These are phyloP conservation scores for Deilephila porcellus DNA, from an alignment of 2,888 invertebrate genomes.

Conservation along the genomic window DNA sequence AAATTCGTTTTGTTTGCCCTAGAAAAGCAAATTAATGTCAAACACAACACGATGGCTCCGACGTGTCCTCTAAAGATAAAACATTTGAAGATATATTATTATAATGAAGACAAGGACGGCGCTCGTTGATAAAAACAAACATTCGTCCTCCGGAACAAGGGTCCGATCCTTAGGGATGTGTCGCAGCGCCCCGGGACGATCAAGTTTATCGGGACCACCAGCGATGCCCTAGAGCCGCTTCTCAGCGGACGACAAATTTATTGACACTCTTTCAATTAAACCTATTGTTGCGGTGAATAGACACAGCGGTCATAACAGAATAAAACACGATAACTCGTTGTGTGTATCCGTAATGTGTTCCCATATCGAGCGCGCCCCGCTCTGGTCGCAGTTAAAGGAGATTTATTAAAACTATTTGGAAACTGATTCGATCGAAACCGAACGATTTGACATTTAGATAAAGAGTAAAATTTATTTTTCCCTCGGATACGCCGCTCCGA, in stretches of 20 bases:
- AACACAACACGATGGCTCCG: conserved; percentile 55
- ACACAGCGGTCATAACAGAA: conserved; percentile 78
- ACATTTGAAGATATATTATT: conserved; percentile 71
- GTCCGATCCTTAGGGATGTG: conserved; percentile 69
- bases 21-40: conserved; percentile 43
- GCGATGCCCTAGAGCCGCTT: conserved; percentile 62
- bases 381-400: conserved; percentile 80
- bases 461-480: conserved; percentile 83
- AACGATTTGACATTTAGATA: conserved; percentile 85
- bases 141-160: conserved; percentile 67
- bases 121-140: conserved; percentile 75
- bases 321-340: conserved; percentile 81
- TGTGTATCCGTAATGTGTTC: conserved; percentile 76
- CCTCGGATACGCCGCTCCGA: conserved; percentile 71
- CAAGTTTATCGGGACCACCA: conserved; percentile 79
- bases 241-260: conserved; percentile 79
- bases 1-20: conserved; percentile 28
- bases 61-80: conserved; percentile 67
- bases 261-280: conserved; percentile 85
- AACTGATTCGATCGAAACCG: conserved; percentile 84
- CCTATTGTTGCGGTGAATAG: conserved; percentile 77
- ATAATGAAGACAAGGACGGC: conserved; percentile 75
- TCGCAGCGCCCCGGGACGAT: conserved; percentile 60
- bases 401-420: conserved; percentile 85
- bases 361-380: conserved; percentile 73